Evolutionary conservation across 2,113 vertebrate genomes (phyloP), one percentile per base, ranked within the genome.

Genomic region (Casuarius casuarius): DNA sequence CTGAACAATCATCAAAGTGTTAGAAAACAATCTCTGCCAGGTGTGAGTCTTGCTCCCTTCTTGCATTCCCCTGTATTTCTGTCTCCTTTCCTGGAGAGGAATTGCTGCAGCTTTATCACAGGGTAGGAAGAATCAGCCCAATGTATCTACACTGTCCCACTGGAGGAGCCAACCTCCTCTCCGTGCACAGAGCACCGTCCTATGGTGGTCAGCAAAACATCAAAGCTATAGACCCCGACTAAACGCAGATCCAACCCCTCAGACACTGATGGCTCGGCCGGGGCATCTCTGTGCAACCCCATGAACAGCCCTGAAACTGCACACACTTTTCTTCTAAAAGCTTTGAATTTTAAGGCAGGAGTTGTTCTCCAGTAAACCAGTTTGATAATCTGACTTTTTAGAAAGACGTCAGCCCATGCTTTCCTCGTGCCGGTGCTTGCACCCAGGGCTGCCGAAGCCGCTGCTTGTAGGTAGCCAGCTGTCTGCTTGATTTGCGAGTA

Each of bases 401-500:
- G n/a, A 68, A 22, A 66, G 38, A 31, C 31, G 72, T 89, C 81
- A 79, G 81, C 63, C 84, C 87, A 44, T 61, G 58, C 44, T 19
- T 63, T 65, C 49, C 7, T 54, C 6, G 1, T 12, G 5, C 16
- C 0, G 0, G 18, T 2, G 49, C 26, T 84, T 58, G 22, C 16
- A 42, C 28, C 15, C 19, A 26, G 35, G 0, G 3, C 46, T 1
- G 16, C 26, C 3, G 4, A 56, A 54, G 77, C 1, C 3, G 38
- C 19, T 12, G 16, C 26, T 81, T 67, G 85, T n/a, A 44, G 65
- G 51, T 49, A 73, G 68, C 67, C 90, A 81, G 2, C 65, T 75
- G 79, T 15, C 65, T 52, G 77, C 63, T 82, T 95, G 91, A 96
- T 95, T 96, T 85, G 89, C 44, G 81, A 82, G 84, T 3, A 7